These are phyloP conservation scores for Drosophila ohnishii DNA, from an alignment of 1,140 invertebrate species.

Conservation along the genomic window DNA sequence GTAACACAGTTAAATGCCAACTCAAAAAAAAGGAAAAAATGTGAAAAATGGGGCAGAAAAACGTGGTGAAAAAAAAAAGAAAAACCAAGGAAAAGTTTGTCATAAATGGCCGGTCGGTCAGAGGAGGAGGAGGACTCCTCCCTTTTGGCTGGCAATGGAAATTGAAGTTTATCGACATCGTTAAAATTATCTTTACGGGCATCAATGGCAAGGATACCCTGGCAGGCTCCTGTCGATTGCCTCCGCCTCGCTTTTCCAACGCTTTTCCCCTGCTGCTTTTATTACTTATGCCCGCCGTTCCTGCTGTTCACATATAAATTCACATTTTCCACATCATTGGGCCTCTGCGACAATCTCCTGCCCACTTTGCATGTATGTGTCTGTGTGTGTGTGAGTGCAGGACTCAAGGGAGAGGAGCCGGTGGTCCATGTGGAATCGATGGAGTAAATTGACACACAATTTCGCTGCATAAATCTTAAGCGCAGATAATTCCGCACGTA, in stretches of 20 bases:
- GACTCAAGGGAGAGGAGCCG: slow-evolving; percentile 12
- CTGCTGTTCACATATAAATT: slow-evolving; percentile 66
- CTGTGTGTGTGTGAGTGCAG: not conserved
- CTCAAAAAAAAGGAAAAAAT: slow-evolving; percentile 6
- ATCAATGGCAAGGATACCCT: slow-evolving; percentile 47
- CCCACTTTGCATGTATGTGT: slow-evolving; percentile 65
- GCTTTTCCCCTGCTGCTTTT: slow-evolving; percentile 13
- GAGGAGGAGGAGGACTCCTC: not conserved
- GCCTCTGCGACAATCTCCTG: slow-evolving; percentile 56
- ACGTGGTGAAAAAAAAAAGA: not conserved
- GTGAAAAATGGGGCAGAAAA: slow-evolving; percentile 43
- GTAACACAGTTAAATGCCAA: slow-evolving; percentile 63
- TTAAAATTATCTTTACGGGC: slow-evolving; percentile 80
- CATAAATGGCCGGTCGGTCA: slow-evolving; percentile 56
- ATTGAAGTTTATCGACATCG: slow-evolving; percentile 81
- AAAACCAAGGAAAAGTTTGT: slow-evolving; percentile 32
- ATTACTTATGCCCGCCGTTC: slow-evolving; percentile 71
- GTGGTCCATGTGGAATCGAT: slow-evolving; percentile 39
- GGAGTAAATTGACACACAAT: slow-evolving; percentile 72
- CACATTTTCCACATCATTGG: slow-evolving; percentile 80
- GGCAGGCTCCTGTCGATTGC: slow-evolving; percentile 37
- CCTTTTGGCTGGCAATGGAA: slow-evolving; percentile 61
- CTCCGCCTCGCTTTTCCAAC: slow-evolving; percentile 7
- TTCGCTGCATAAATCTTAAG: slow-evolving; percentile 64
- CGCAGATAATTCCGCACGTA: slow-evolving; percentile 68